Conservation (phyloP, 2,113 vertebrate genomes). For the Bolborhynchus lineola region DNA sequence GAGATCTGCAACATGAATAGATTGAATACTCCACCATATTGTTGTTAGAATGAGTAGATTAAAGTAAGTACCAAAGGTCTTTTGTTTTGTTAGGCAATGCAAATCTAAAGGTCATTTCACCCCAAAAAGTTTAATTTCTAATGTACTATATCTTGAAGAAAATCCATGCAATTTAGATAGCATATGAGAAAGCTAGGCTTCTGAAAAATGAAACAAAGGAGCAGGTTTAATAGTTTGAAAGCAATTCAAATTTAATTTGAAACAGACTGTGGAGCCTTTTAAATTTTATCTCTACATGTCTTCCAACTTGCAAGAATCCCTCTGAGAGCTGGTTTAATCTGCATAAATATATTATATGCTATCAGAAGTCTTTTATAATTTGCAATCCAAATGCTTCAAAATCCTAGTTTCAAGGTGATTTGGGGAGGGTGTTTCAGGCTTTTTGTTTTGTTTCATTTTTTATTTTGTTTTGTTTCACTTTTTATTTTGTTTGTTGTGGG, state of each 20-base stretch:
- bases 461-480: background rate
- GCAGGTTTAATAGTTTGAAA: conserved; percentile 13
- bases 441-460: background rate
- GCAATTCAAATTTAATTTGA: conserved; percentile 45
- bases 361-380: conserved; percentile 14
- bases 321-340: conserved; percentile 41
- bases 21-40: background rate
- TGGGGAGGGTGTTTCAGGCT: background rate
- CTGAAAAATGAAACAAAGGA: conserved; percentile 35
- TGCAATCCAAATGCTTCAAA: background rate
- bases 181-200: background rate
- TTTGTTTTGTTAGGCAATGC: background rate
- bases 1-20: background rate
- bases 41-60: background rate
- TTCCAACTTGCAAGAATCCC: background rate
- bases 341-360: background rate
- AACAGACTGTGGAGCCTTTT: background rate
- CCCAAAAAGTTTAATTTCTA: background rate
- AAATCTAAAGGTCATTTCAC: conserved; percentile 51
- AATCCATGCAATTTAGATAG: conserved; percentile 20
- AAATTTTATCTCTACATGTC: conserved; percentile 7
- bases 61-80: background rate
- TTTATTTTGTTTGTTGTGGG: background rate
- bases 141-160: background rate
- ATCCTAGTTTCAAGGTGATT: background rate